phyloP scores from a whole-genome alignment of 2,888 invertebrate species.

The Dryococelus australis region DNA sequence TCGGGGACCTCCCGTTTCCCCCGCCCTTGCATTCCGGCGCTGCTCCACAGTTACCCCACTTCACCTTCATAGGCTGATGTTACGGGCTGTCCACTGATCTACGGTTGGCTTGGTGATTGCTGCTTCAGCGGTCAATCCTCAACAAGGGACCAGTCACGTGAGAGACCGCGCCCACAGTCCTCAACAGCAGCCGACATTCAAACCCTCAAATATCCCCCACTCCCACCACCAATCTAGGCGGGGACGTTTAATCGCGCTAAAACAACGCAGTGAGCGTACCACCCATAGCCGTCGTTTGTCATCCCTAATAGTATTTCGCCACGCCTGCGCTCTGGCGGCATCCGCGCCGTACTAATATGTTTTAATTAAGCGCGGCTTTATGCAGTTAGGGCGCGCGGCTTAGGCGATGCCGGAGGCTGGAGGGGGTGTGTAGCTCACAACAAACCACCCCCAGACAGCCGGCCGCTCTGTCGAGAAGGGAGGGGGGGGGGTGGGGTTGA shows the following conservation, averaged over 20 bases:
- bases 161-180: constrained; percentile 20
- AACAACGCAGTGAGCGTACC: constrained; percentile 32
- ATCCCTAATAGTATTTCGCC: constrained; percentile 46
- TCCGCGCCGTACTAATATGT: constrained; percentile 45
- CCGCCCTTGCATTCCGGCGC: no score
- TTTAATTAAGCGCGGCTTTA: constrained; percentile 47
- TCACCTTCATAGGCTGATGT: no score
- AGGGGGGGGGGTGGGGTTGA: no score
- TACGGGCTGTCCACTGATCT: no score
- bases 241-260: constrained; percentile 42
- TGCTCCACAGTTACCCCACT: no score
- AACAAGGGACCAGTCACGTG: constrained; percentile 12
- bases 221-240: background rate
- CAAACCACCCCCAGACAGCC: constrained; percentile 47
- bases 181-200: background rate
- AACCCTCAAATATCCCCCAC: background rate
- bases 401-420: constrained; percentile 17
- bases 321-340: constrained; percentile 42
- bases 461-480: background rate
- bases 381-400: constrained; percentile 44
- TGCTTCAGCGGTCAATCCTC: no score
- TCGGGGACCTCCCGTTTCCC: no score
- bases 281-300: constrained; percentile 43
- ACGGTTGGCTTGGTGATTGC: no score
- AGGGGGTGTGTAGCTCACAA: constrained; percentile 37